Evolutionary conservation across 1,140 invertebrate species (phyloP).

Genomic region (Latrodectus geometricus): DNA sequence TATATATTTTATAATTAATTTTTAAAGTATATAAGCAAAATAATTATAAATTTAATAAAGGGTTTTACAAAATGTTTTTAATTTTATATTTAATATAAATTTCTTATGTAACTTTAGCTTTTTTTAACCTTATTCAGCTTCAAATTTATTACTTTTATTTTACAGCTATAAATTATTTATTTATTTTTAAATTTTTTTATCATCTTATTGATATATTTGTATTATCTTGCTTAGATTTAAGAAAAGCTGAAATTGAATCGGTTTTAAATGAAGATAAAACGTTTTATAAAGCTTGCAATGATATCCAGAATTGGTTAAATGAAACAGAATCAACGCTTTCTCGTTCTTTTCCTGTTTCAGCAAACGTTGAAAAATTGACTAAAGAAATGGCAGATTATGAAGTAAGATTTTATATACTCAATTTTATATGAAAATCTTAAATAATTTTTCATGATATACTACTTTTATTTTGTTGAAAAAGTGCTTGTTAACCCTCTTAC

Average conservation of each 20-base stretch:
- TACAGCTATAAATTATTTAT: too few species aligned
- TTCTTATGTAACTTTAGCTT: too few species aligned
- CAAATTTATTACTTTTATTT: not conserved
- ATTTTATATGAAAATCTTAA: too few species aligned
- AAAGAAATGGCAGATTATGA: conserved; percentile 89
- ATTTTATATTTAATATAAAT: too few species aligned
- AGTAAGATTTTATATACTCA: conserved; percentile 65
- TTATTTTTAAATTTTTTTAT: conserved; percentile 5
- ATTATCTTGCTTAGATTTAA: conserved; percentile 74
- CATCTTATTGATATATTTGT: not conserved
- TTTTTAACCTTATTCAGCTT: not conserved
- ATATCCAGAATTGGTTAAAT: conserved; percentile 88
- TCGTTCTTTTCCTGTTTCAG: conserved; percentile 84
- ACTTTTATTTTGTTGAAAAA: too few species aligned
- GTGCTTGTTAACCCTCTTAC: too few species aligned
- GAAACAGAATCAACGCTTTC: conserved; percentile 78
- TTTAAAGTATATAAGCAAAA: too few species aligned
- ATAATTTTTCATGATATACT: too few species aligned
- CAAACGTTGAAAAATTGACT: conserved; percentile 82
- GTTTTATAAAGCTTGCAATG: conserved; percentile 86
- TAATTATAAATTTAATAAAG: too few species aligned
- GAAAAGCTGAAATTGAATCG: conserved; percentile 90
- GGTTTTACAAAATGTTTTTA: too few species aligned
- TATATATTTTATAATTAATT: too few species aligned
- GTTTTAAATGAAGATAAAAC: conserved; percentile 80